phyloP scores from a whole-genome alignment of 2,888 invertebrate genomes.

The Idaea aversata region DNA sequence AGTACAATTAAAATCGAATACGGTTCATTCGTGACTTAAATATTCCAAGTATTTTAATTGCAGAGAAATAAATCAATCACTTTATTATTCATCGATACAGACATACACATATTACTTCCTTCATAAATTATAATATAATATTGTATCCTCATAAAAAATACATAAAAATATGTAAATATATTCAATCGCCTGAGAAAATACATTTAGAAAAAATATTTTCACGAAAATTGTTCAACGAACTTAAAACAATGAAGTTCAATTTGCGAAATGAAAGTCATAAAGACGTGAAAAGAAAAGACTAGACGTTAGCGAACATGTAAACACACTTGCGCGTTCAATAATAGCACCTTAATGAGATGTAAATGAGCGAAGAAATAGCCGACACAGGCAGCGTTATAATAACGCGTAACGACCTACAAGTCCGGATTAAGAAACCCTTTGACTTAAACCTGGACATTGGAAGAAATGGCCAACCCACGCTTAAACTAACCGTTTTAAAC shows the following conservation, averaged over 20 bases:
- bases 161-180: too few species aligned
- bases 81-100: background rate
- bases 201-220: too few species aligned
- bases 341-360: slow-evolving; percentile 79
- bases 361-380: slow-evolving; percentile 79
- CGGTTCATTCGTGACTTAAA: slow-evolving; percentile 15
- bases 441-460: slow-evolving; percentile 70
- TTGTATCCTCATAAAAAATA: too few species aligned
- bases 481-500: slow-evolving; percentile 27
- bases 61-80: background rate
- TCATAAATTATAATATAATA: background rate
- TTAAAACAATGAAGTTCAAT: background rate
- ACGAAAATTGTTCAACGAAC: background rate
- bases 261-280: slow-evolving; percentile 10
- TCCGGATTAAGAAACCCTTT: slow-evolving; percentile 81
- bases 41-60: slow-evolving; percentile 3
- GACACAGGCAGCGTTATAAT: slow-evolving; percentile 76
- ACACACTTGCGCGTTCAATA: slow-evolving; percentile 56
- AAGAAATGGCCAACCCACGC: slow-evolving; percentile 57
- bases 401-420: slow-evolving; percentile 81
- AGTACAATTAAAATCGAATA: slow-evolving; percentile 9
- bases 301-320: background rate
- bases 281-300: slow-evolving; percentile 13
- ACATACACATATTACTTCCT: background rate
- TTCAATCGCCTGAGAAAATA: too few species aligned